Conservation (phyloP, 2,797 vertebrate species). For the Fistularia tabacaria region DNA sequence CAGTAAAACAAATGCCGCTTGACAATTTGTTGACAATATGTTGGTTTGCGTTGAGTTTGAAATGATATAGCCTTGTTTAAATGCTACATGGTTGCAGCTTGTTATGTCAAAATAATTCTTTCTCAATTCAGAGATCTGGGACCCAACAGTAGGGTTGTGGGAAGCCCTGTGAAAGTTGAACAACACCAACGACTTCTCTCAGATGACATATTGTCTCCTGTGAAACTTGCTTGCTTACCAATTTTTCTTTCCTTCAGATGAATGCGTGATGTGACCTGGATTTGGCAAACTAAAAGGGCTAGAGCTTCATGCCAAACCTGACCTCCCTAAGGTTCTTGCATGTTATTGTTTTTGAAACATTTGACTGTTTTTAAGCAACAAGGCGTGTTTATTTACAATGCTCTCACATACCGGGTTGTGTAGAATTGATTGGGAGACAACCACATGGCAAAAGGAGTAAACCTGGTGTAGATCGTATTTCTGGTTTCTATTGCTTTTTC, state of each 20-base stretch:
- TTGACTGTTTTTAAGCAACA: conserved; percentile 27
- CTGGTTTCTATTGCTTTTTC: conserved; percentile 58
- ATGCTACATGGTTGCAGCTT: conserved; percentile 69
- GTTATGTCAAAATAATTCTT: conserved; percentile 74
- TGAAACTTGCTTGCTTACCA: no score
- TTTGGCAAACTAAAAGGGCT: conserved; percentile 66
- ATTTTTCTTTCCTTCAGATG: neutral
- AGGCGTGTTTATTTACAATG: no score
- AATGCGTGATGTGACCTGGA: conserved; percentile 64
- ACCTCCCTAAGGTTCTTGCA: conserved; percentile 62
- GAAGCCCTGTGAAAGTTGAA: no score
- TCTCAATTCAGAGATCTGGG: conserved; percentile 68
- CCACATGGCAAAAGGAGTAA: conserved; percentile 67
- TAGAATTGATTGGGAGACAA: conserved; percentile 70
- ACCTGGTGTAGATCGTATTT: conserved; percentile 73
- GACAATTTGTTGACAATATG: no score
- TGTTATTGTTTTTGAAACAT: conserved; percentile 14
- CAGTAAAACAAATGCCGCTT: no score
- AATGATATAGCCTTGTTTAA: conserved; percentile 50
- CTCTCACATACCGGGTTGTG: conserved; percentile 68
- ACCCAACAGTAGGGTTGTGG: conserved; percentile 53
- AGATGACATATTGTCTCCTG: no score
- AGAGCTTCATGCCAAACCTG: conserved; percentile 60
- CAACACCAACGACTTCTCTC: conserved; percentile 53
- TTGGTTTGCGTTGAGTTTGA: conserved; percentile 47